These are phyloP conservation scores for Tridacna crocea DNA, from an alignment of 2,888 invertebrate species.

Conservation along the genomic window DNA sequence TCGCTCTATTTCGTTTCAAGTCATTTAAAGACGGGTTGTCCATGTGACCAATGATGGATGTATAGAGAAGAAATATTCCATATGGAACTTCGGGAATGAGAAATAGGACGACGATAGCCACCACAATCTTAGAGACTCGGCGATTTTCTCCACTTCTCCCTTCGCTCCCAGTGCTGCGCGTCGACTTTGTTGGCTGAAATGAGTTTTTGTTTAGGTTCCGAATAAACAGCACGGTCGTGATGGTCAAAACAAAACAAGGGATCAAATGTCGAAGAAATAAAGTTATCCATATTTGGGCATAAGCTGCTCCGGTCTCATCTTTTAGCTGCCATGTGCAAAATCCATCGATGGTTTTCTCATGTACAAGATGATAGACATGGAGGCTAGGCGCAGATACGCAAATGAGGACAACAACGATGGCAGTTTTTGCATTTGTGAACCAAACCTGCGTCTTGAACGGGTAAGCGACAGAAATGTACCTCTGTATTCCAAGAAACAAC, in stretches of 20 bases:
- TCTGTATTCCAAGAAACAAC: slow-evolving; percentile 56
- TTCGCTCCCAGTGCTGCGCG: neutral
- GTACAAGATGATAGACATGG: slow-evolving; percentile 27
- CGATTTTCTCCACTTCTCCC: slow-evolving; percentile 23
- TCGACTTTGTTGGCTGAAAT: neutral
- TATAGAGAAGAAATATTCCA: slow-evolving; percentile 36
- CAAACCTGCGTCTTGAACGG: slow-evolving; percentile 34
- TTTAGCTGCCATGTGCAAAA: slow-evolving; percentile 36
- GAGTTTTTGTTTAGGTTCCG: slow-evolving; percentile 1
- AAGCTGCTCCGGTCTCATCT: slow-evolving; percentile 14
- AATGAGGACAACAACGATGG: slow-evolving; percentile 24
- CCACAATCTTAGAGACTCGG: slow-evolving; percentile 37
- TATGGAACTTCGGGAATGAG: slow-evolving; percentile 47
- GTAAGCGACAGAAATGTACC: slow-evolving; percentile 36
- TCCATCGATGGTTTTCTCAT: slow-evolving; percentile 32
- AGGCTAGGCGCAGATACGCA: slow-evolving; percentile 28
- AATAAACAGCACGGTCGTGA: slow-evolving; percentile 40
- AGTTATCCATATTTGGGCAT: slow-evolving; percentile 29
- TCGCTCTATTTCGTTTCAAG: slow-evolving; percentile 22
- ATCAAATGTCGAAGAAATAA: slow-evolving; percentile 39
- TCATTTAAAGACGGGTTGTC: neutral
- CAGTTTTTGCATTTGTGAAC: slow-evolving; percentile 14
- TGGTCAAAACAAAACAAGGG: slow-evolving; percentile 24
- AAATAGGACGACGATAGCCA: slow-evolving; percentile 38
- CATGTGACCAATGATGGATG: slow-evolving; percentile 13